Evolutionary conservation across 1,140 invertebrate species (phyloP), one percentile per base, ranked within the genome.

Genomic region (Parasteatoda tepidariorum): DNA sequence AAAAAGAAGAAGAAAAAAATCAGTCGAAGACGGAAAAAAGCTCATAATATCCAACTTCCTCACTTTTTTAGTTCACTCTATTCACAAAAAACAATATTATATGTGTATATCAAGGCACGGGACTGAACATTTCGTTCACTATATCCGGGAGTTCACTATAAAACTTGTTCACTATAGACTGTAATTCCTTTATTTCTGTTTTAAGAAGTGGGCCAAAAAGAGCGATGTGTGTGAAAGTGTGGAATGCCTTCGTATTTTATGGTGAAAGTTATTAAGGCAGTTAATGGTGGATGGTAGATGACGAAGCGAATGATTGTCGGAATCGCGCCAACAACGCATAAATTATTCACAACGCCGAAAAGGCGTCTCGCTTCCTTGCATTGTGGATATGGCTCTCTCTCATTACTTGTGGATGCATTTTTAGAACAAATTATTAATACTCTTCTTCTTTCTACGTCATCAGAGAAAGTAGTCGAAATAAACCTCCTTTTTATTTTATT

Each of bases 191-290:
- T 18, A 22, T 54, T 18, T 55, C 48, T 13, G 15, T 55, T 55
- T 55, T 55, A 26, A 61, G 3, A 26, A 26, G 11, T 13, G 0
- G 2, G 30, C 28, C 66, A 26, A 68, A 68, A 41, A 3, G 6
- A 13, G 66, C 34, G 66, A 68, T 68, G 4, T 5, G 30, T 0
- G 0, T 6, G 0, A 15, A 13, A 15, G 11, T n/a, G 6, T 7
- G 22, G 3, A 3, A 15, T 31, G 3, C 62, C 3, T n/a, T 41
- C 62, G 31, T 79, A 79, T 41, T 79, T 79, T 79, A 79, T 79
- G 62, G 75, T 64, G 75, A 67, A 79, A 79, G 41, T 79, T 79
- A 79, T 79, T 79, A 79, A 79, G 64, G 75, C 75, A 79, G 75
- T 79, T 79, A 79, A 41, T 55, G 75, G 64, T 30, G 61, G 64